phyloP scores from a whole-genome alignment of 2,888 invertebrate genomes.

The Ophioninae sp. region DNA sequence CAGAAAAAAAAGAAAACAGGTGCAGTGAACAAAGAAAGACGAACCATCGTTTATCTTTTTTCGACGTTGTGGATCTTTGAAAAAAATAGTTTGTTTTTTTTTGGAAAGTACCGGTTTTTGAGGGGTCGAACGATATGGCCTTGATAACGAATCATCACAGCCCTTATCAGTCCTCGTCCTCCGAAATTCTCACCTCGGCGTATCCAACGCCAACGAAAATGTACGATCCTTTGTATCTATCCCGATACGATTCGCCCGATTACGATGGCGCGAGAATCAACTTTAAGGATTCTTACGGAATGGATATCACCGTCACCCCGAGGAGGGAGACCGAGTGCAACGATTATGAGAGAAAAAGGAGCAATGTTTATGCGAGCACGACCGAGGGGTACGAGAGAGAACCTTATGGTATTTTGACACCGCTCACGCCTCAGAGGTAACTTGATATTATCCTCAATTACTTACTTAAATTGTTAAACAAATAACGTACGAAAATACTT shows the following conservation, averaged over 20 bases:
- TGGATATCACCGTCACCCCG: conserved; percentile 72
- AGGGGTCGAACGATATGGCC: conserved; percentile 70
- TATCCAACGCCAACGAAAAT: conserved; percentile 66
- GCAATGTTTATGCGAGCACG: conserved; percentile 70
- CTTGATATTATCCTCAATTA: not conserved
- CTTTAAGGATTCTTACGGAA: conserved; percentile 70
- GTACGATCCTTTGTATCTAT: conserved; percentile 74
- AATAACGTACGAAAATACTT: not conserved
- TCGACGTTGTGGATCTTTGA: no score
- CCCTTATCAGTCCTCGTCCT: conserved; percentile 69
- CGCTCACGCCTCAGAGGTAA: conserved; percentile 77
- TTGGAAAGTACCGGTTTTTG: not conserved
- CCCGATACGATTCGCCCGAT: conserved; percentile 75
- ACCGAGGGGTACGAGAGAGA: conserved; percentile 75
- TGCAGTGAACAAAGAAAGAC: conserved; percentile 25
- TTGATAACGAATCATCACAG: conserved; percentile 75
- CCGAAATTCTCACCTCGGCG: conserved; percentile 71
- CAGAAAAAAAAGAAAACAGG: conserved; percentile 39
- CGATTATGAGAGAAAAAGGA: conserved; percentile 64
- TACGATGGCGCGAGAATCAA: conserved; percentile 69
- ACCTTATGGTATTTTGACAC: conserved; percentile 73
- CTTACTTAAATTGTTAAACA: not conserved
- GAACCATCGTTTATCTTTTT: not conserved
- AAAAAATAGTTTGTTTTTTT: not conserved
- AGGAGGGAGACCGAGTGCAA: conserved; percentile 66